A percentile compares a stretch with the other conserved stretches of the same genome.
These are phyloP conservation scores for Strix uralensis DNA, from an alignment of 2,113 vertebrate species.

Conservation along the genomic window DNA sequence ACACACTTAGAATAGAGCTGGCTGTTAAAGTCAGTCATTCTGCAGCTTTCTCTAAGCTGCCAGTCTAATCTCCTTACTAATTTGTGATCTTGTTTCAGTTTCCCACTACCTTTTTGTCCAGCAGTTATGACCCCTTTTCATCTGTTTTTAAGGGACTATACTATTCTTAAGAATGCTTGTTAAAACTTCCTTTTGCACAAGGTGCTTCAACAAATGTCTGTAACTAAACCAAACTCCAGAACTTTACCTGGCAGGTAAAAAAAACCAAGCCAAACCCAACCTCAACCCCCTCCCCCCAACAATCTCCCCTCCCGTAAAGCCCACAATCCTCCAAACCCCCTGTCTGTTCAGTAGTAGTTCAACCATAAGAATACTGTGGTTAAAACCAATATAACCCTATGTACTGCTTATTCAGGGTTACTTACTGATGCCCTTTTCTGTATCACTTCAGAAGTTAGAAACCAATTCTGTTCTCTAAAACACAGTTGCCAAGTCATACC, in stretches of 20 bases:
- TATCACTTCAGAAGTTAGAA: background rate
- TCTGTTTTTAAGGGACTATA: background rate
- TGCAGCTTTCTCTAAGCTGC: background rate
- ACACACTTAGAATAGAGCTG: background rate
- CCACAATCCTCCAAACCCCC: background rate
- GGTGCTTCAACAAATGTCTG: background rate
- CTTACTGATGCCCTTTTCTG: background rate
- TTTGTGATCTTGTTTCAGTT: background rate
- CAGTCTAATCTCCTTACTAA: background rate
- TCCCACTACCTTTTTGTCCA: background rate
- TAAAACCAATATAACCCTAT: background rate
- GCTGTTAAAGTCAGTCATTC: background rate
- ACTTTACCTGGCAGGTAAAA: background rate
- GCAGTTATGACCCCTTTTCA: background rate
- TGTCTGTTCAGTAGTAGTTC: background rate
- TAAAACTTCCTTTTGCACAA: background rate
- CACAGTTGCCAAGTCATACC: background rate
- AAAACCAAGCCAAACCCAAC: background rate
- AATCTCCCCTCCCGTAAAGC: background rate
- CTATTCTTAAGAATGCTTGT: background rate
- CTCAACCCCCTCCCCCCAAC: background rate
- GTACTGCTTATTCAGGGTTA: background rate
- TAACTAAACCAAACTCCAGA: background rate
- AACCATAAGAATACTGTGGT: background rate
- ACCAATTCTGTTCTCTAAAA: background rate